A percentile compares a stretch with the other conserved stretches of the same genome.
Conservation (phyloP, 2,113 vertebrate genomes). For the Catharus bicknelli region DNA sequence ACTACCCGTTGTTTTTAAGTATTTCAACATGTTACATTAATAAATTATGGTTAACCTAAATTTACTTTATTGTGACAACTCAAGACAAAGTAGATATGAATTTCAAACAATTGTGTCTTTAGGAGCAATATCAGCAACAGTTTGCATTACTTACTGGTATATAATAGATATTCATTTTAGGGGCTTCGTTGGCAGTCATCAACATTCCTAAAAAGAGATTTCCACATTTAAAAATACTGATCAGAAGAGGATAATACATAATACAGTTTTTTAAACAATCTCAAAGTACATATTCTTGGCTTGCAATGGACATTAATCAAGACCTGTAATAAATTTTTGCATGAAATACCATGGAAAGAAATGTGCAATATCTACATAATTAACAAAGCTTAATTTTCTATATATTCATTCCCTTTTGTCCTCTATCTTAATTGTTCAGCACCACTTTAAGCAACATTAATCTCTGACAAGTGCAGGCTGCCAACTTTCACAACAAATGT, state of each 20-base stretch:
- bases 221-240: background rate
- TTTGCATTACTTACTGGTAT: conserved; percentile 86
- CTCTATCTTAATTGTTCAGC: background rate
- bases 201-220: conserved; percentile 88
- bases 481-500: background rate
- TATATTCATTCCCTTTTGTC: background rate
- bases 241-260: background rate
- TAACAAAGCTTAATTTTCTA: background rate
- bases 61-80: background rate
- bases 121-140: background rate
- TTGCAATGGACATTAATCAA: background rate
- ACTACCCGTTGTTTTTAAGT: background rate
- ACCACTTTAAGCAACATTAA: background rate
- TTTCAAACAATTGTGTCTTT: background rate
- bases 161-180: conserved; percentile 98
- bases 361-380: background rate
- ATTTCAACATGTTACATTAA: background rate
- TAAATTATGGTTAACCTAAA: background rate
- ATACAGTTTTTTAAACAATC: background rate
- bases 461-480: background rate
- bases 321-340: background rate
- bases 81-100: background rate
- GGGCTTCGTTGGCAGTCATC: conserved; percentile 93
- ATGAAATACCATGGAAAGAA: background rate
- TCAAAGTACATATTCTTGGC: background rate